Base-by-base conservation (phyloP, 2,888 invertebrate genomes). In the Drosophila limbata region DNA sequence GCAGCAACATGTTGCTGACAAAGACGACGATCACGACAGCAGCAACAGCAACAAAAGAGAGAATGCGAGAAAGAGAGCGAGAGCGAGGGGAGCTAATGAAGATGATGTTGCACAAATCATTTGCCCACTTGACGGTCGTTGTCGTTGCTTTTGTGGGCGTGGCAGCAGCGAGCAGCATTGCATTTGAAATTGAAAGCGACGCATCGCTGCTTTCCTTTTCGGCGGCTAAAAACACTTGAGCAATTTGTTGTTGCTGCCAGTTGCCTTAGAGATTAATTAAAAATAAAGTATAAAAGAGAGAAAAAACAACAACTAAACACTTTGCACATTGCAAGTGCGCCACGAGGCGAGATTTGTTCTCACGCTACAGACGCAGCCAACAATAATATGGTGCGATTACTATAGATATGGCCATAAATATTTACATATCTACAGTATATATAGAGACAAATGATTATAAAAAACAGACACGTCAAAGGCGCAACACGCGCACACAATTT, bases 401-500 rank as follows among this genome's bases (percentile, higher is more conserved):
- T 52, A 63, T 39, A 45, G 40, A 21, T 33, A 44, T 28, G 28
- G 8, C 28, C 39, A 35, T 47, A 39, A 45, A 4, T 65, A 52
- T 31, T 48, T 31, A 48, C 52, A 63, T 44, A 50, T 42, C 25
- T 11, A 17, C 19, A 9, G 13, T 33, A 4, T 63, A 8, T 50
- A 3, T 47, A 17, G 42, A 50, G 35, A 13, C 33, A 63, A 39
- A 64, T 66, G 60, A 79, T 79, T 79, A 65, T 56, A 51, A 55
- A 68, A 77, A 69, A 64, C 77, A 67, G 45, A 35, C 76, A 77
- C 77, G 78, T 73, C 63, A 59, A 33, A 39, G 45, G 44, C 44
- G 45, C 50, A 74, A 75, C 74, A 88, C 89, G 88, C 90, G 87
- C 74, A 56, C 59, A 72, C 77, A 87, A 88, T 89, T 79, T 84